A percentile compares a stretch with the other conserved stretches of the same genome.
Conservation (phyloP, 2,113 vertebrate species). For the Cyrtonyx montezumae region DNA sequence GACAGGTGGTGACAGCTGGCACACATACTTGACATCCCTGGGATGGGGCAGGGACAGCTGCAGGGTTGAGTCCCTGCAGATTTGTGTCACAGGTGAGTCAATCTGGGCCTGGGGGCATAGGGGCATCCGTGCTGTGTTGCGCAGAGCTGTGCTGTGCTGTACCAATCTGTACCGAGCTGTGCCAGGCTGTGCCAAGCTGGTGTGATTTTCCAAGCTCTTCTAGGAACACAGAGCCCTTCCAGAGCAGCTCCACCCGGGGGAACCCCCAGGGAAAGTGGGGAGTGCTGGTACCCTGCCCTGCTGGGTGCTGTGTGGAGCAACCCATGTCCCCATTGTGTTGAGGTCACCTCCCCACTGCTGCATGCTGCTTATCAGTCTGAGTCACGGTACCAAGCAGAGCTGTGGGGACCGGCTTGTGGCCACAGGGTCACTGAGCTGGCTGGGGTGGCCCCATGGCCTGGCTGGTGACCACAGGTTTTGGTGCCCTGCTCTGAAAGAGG, state of each 20-base stretch:
- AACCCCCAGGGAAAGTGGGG: background rate
- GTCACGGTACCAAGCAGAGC: background rate
- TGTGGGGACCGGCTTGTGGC: fast-evolving
- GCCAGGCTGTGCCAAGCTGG: fast-evolving
- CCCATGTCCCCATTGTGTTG: background rate
- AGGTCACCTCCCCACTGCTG: background rate
- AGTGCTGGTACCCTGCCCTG: background rate
- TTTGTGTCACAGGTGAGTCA: background rate
- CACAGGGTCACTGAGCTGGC: background rate
- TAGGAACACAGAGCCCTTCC: background rate
- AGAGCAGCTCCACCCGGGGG: background rate
- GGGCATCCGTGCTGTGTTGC: background rate
- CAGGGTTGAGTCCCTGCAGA: background rate
- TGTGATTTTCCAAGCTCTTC: background rate
- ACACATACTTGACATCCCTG: background rate
- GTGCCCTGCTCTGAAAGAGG: fast-evolving
- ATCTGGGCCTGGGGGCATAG: background rate
- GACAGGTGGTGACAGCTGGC: background rate
- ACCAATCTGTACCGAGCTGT: fast-evolving
- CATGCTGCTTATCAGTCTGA: constrained; percentile 24
- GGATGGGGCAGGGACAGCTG: background rate
- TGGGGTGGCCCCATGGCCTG: fast-evolving
- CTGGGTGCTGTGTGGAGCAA: background rate
- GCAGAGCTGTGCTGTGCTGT: fast-evolving
- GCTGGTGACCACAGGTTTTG: fast-evolving